phyloP scores from a whole-genome alignment of 2,113 vertebrate species.

The Hipposideros armiger region DNA sequence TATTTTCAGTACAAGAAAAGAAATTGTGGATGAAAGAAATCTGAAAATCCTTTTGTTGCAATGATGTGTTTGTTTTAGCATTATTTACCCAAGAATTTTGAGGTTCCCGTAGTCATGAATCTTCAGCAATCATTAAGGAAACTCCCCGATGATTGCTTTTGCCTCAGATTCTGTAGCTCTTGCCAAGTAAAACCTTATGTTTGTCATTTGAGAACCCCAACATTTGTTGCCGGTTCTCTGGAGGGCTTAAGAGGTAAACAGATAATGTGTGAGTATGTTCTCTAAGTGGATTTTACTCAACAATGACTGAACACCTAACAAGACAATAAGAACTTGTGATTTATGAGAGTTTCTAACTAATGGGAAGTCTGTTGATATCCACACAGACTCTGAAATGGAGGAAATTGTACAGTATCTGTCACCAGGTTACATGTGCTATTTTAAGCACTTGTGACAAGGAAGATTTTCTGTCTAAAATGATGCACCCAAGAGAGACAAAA shows the following conservation, averaged over 20 bases:
- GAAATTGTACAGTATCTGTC: conserved; percentile 28
- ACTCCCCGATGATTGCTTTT: not conserved
- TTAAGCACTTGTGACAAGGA: conserved; percentile 58
- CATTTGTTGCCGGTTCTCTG: conserved; percentile 4
- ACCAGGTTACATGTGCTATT: not conserved
- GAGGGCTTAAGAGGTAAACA: conserved; percentile 4
- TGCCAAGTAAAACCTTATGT: not conserved
- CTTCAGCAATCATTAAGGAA: not conserved
- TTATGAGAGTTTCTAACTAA: conserved; percentile 59
- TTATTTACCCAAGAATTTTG: not conserved
- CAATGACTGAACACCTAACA: conserved; percentile 68
- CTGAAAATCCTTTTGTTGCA: not conserved
- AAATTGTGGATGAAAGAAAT: not conserved
- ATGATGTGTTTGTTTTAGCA: not conserved
- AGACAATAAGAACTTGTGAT: conserved; percentile 61
- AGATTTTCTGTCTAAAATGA: conserved; percentile 52
- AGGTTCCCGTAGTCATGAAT: not conserved
- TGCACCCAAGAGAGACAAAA: conserved; percentile 14
- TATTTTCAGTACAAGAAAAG: not conserved
- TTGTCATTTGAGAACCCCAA: conserved; percentile 13
- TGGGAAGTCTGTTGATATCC: conserved; percentile 45
- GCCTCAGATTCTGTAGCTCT: not conserved
- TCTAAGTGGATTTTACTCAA: conserved; percentile 59
- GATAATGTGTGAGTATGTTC: not conserved
- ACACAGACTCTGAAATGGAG: conserved; percentile 47